Percentiles rank a stretch among this genome's conserved stretches.
Evolutionary conservation across 2,113 vertebrate species (phyloP).

Genomic region (Megaceryle maxima): DNA sequence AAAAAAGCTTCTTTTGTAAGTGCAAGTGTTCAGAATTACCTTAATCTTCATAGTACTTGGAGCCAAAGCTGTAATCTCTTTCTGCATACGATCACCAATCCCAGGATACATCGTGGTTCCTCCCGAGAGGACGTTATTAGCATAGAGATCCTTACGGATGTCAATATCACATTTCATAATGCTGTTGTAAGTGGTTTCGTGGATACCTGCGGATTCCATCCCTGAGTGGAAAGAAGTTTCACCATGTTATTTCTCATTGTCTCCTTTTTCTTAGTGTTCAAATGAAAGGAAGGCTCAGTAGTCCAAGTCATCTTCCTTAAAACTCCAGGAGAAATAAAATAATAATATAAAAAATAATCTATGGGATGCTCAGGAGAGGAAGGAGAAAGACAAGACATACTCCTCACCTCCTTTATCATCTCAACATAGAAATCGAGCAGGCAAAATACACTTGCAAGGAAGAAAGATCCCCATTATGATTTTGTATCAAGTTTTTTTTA

Average conservation of each 20-base stretch:
- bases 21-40: constrained; percentile 76
- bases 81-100: constrained; percentile 85
- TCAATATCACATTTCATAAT: constrained; percentile 88
- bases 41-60: constrained; percentile 87
- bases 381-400: background rate
- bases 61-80: constrained; percentile 83
- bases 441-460: background rate
- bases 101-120: constrained; percentile 84
- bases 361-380: background rate
- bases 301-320: background rate
- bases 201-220: constrained; percentile 32
- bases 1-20: background rate
- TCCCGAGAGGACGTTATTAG: constrained; percentile 84
- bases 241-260: background rate
- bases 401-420: background rate
- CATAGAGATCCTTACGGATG: constrained; percentile 84
- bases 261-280: background rate
- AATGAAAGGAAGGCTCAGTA: background rate
- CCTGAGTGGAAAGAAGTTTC: background rate
- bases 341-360: background rate
- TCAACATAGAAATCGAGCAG: background rate
- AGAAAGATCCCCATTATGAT: background rate
- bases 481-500: background rate
- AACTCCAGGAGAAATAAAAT: background rate
- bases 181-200: background rate